Evolutionary conservation across 2,888 invertebrate genomes (phyloP).

Genomic region (Drosophila borborema): DNA sequence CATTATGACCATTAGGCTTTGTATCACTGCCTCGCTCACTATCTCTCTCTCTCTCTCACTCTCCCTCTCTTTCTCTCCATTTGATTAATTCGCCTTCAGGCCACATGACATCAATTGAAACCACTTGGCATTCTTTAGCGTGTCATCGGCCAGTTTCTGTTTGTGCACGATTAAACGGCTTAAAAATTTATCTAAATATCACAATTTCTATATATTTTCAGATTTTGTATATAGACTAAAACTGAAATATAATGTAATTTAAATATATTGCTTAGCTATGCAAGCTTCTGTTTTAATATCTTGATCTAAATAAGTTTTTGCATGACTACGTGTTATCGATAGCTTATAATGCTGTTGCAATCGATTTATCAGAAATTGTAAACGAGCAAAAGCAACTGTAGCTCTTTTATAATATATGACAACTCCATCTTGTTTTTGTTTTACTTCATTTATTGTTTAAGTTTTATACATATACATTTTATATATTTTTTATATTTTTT

Average conservation of each 20-base stretch:
- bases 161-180: background rate
- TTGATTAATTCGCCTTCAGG: constrained; percentile 49
- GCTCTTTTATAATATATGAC: no score
- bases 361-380: background rate
- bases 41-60: background rate
- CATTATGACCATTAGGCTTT: constrained; percentile 82
- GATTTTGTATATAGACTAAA: no score
- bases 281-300: no score
- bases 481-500: no score
- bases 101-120: constrained; percentile 21
- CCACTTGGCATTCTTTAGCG: constrained; percentile 12
- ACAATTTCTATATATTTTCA: background rate
- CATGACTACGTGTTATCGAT: background rate
- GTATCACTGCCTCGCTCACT: constrained; percentile 31
- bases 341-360: background rate
- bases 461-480: no score
- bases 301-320: no score
- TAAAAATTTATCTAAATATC: background rate
- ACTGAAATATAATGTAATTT: no score
- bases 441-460: no score
- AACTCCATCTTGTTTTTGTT: no score
- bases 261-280: no score
- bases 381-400: no score
- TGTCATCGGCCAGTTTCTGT: constrained; percentile 33
- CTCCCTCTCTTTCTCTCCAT: background rate